Base-by-base conservation (phyloP, 2,888 invertebrate genomes). In the Apodemia zela region DNA sequence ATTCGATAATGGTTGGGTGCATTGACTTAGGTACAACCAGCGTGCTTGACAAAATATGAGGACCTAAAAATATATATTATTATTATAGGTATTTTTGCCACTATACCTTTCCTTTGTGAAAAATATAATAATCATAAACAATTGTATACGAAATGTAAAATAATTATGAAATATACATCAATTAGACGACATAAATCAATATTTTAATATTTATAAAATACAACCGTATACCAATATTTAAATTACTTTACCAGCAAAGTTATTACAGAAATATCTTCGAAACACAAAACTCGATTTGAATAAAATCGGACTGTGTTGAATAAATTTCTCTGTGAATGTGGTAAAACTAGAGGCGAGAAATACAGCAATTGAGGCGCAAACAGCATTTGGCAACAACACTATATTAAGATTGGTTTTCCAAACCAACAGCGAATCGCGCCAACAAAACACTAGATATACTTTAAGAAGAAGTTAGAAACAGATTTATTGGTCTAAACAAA, bases 401-500 rank as follows among this genome's bases (percentile, higher is more conserved):
- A 81, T 81, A 87, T 81, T 82, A 82, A 85, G 86, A 89, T 89
- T 87, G 88, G 84, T 87, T 89, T 87, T 84, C 81, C 77, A 82
- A 81, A 78, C 80, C 80, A 79, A 81, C 81, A 78, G 78, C 76
- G 79, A 76, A 77, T 76, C 77, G 72, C 76, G 81, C 81, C 47
- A 47, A 47, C 51, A 18, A 51, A 85, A 87, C 86, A 87, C 83
- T 83, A 79, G 84, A 84, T 80, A 81, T 81, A 78, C 77, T 84
- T 87, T 86, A 86, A 85, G 85, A 83, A 85, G 77, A 87, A 88
- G 81, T 89, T 88, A 82, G 79, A 77, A 86, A 85, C 85, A 88
- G 87, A 89, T 89, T 89, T 89, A 89, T 89, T 80, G 87, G 80
- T 79, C 73, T 75, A 75, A 82, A 77, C 82, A 81, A 85, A 84